Evolutionary conservation across 2,113 vertebrate genomes (phyloP).

Genomic region (Neotoma lepida): DNA sequence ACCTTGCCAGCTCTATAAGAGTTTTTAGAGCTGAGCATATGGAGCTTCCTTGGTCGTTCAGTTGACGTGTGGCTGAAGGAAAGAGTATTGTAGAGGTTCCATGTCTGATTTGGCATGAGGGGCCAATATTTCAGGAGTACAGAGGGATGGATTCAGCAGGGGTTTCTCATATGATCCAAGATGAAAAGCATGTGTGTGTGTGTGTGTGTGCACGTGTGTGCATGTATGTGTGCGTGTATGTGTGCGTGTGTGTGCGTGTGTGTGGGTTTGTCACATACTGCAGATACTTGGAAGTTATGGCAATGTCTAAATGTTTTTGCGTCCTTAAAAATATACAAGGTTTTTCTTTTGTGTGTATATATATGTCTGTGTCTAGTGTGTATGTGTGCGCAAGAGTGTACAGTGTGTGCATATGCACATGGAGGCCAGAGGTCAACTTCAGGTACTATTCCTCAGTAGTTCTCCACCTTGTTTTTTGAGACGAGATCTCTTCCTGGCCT

Average conservation of each 20-base stretch:
- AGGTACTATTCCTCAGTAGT: too few relatives aligned
- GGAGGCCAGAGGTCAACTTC: background rate
- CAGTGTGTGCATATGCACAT: background rate
- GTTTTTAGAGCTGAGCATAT: background rate
- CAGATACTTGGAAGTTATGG: background rate
- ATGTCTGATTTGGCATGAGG: background rate
- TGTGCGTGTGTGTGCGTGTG: background rate
- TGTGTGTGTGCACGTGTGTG: background rate
- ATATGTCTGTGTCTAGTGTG: background rate
- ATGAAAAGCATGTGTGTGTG: background rate
- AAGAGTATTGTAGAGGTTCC: accelerated
- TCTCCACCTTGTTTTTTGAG: background rate
- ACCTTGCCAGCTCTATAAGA: background rate
- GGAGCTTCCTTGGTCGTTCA: background rate
- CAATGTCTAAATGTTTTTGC: background rate
- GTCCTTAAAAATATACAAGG: background rate
- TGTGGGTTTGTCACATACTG: background rate
- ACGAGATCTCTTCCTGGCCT: background rate
- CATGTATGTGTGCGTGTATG: background rate
- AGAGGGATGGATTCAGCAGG: background rate
- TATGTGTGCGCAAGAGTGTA: background rate
- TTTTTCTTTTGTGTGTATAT: background rate
- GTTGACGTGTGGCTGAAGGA: background rate
- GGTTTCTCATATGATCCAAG: background rate
- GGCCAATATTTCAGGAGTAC: too few relatives aligned